A percentile compares a stretch with the other conserved stretches of the same genome.
phyloP scores from a whole-genome alignment of 2,888 invertebrate species.

The Ormyrus nitidulus region DNA sequence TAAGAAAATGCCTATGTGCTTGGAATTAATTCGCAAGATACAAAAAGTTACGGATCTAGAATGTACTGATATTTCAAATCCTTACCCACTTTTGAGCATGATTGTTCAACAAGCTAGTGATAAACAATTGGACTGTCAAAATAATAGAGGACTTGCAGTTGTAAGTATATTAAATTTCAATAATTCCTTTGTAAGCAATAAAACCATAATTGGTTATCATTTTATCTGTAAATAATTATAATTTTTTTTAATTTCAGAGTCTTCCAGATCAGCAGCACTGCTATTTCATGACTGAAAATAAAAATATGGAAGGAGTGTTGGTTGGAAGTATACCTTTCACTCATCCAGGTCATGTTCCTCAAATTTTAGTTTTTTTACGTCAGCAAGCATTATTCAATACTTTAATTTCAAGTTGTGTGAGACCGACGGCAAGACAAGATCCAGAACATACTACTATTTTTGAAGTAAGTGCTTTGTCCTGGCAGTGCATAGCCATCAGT shows the following conservation, averaged over 20 bases:
- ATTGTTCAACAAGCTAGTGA: constrained; percentile 88
- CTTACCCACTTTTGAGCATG: constrained; percentile 84
- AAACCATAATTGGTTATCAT: not conserved
- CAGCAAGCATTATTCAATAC: constrained; percentile 96
- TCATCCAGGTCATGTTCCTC: constrained; percentile 94
- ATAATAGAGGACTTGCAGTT: constrained; percentile 89
- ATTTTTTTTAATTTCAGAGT: constrained; percentile 78
- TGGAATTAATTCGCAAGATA: constrained; percentile 84
- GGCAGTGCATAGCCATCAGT: constrained; percentile 92
- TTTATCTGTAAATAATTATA: not conserved
- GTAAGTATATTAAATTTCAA: constrained; percentile 76
- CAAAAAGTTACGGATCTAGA: constrained; percentile 80
- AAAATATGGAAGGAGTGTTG: constrained; percentile 84
- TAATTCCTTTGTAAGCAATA: too few relatives aligned
- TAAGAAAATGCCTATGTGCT: constrained; percentile 90
- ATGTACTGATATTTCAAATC: constrained; percentile 77
- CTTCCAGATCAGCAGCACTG: constrained; percentile 96
- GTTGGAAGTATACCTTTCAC: constrained; percentile 92
- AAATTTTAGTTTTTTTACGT: constrained; percentile 88
- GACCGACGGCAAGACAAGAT: constrained; percentile 87
- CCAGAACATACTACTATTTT: constrained; percentile 89
- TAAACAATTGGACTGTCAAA: constrained; percentile 83
- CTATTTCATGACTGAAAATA: constrained; percentile 92
- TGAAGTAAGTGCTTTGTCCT: constrained; percentile 92
- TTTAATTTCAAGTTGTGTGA: constrained; percentile 90